These are phyloP conservation scores for Lepilemur septentrionalis DNA, from an alignment of 2,797 vertebrate species.

Conservation along the genomic window DNA sequence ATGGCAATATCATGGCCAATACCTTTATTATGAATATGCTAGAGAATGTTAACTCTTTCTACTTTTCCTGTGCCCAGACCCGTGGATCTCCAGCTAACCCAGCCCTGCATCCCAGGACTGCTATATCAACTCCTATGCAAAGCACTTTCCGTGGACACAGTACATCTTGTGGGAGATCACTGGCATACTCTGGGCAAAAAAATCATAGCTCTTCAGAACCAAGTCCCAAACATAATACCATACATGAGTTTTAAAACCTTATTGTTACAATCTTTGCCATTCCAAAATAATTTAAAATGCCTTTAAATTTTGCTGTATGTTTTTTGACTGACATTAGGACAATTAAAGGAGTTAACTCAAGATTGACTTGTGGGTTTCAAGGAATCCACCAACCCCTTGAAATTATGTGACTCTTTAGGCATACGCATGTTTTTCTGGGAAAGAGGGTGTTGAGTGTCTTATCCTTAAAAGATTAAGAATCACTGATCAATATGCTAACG, in stretches of 20 bases:
- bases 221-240: not conserved
- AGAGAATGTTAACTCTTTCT: not conserved
- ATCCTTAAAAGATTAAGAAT: not conserved
- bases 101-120: not conserved
- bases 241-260: constrained; percentile 19
- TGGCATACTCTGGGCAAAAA: not conserved
- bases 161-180: not conserved
- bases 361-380: not conserved
- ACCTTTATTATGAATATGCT: not conserved
- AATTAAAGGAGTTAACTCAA: constrained; percentile 38
- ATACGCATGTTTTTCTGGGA: not conserved
- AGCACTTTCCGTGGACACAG: not conserved
- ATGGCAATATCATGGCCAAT: not conserved
- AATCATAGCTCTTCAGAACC: not conserved
- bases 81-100: not conserved
- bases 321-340: constrained; percentile 25
- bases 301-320: not conserved
- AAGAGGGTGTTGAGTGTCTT: not conserved
- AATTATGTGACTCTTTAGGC: not conserved
- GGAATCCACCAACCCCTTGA: not conserved
- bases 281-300: constrained; percentile 11
- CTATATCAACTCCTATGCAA: not conserved
- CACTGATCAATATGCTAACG: not conserved
- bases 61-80: not conserved
- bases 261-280: constrained; percentile 3